Conservation (phyloP, 2,888 invertebrate species). For the Eristalis intricaria region DNA sequence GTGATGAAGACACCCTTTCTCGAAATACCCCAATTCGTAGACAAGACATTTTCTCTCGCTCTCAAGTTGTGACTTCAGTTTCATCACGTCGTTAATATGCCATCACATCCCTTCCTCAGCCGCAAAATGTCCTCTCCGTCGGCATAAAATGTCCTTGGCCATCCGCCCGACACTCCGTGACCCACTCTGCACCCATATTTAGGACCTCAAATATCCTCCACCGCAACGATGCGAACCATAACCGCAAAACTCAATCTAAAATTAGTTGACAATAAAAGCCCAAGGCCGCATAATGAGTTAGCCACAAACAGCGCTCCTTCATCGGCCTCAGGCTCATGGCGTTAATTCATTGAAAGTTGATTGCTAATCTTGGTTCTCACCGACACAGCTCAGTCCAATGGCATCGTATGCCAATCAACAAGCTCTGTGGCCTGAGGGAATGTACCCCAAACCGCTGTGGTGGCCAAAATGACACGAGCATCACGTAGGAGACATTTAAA, state of each 20-base stretch:
- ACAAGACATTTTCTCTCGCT: too few species aligned
- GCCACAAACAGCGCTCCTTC: not conserved
- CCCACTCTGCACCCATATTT: not conserved
- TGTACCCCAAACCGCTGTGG: not conserved
- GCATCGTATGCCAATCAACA: slow-evolving; percentile 11
- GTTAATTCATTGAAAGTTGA: not conserved
- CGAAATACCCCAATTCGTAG: too few species aligned
- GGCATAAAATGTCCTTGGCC: not conserved
- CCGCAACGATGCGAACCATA: not conserved
- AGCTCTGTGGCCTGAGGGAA: not conserved
- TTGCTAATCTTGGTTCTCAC: not conserved
- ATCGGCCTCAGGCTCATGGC: not conserved
- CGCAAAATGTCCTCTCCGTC: not conserved
- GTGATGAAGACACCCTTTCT: too few species aligned
- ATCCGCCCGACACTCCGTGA: not conserved
- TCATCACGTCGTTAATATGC: too few species aligned
- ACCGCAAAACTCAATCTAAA: not conserved
- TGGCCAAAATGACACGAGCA: not conserved
- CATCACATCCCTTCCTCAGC: not conserved
- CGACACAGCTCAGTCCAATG: slow-evolving; percentile 10
- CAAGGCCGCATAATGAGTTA: not conserved
- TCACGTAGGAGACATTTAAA: slow-evolving; percentile 38
- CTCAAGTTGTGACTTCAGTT: too few species aligned
- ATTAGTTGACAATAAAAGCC: slow-evolving; percentile 4
- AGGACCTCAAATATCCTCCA: not conserved